A percentile compares a stretch with the other conserved stretches of the same genome.
These are phyloP conservation scores for Trematomus bernacchii DNA, from an alignment of 2,797 vertebrate genomes.

Conservation along the genomic window DNA sequence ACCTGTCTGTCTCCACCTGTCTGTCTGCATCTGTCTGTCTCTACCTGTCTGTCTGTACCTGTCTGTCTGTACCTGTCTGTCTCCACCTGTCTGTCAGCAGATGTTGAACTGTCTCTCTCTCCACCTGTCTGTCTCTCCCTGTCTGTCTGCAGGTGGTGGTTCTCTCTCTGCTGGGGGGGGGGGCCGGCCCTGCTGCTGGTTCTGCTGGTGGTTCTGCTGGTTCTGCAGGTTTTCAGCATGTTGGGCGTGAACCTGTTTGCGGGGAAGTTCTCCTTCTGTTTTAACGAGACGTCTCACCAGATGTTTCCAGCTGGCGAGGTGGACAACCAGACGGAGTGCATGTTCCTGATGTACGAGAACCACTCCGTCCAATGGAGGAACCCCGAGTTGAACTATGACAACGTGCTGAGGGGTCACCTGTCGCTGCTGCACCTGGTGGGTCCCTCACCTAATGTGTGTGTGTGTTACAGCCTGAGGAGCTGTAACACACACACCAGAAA, in stretches of 20 bases:
- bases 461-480: too few relatives aligned
- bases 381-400: constrained; percentile 88
- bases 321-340: constrained; percentile 87
- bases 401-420: constrained; percentile 89
- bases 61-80: too few relatives aligned
- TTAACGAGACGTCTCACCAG: constrained; percentile 85
- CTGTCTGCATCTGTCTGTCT: too few relatives aligned
- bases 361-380: constrained; percentile 86
- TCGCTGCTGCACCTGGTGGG: constrained; percentile 92
- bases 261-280: constrained; percentile 89
- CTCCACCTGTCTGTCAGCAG: too few relatives aligned
- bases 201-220: constrained; percentile 92
- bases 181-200: constrained; percentile 90
- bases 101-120: too few relatives aligned
- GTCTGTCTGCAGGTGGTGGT: constrained; percentile 56
- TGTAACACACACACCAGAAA: too few relatives aligned
- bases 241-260: constrained; percentile 92
- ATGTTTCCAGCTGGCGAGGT: constrained; percentile 50
- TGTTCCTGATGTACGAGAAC: constrained; percentile 50
- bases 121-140: background rate
- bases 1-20: too few relatives aligned
- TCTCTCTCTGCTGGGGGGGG: constrained; percentile 84
- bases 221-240: constrained; percentile 94
- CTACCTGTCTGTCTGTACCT: too few relatives aligned
- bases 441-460: constrained; percentile 21